Evolutionary conservation across 2,797 vertebrate genomes (phyloP).

Genomic region (Myripristis murdjan): DNA sequence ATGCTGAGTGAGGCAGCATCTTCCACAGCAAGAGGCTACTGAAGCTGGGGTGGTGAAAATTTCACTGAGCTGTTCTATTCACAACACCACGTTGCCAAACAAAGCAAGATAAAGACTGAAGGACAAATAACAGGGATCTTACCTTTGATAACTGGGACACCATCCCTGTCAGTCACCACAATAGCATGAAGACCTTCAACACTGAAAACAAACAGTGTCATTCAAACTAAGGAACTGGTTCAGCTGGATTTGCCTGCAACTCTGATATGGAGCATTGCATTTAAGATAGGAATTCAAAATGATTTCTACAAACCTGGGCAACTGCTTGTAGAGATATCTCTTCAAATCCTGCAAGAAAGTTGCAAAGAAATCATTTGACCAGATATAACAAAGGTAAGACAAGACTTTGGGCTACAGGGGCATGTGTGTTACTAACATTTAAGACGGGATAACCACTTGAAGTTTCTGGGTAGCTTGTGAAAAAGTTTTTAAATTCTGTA

Average conservation of each 20-base stretch:
- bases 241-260: background rate
- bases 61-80: too few relatives aligned
- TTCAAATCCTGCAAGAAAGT: constrained; percentile 89
- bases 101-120: background rate
- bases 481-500: too few relatives aligned
- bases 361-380: too few relatives aligned
- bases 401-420: too few relatives aligned
- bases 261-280: too few relatives aligned
- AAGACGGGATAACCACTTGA: too few relatives aligned
- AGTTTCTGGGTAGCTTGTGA: too few relatives aligned
- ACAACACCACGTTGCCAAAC: background rate
- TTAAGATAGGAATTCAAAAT: background rate
- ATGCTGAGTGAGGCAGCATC: too few relatives aligned
- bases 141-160: constrained; percentile 98
- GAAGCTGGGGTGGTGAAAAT: too few relatives aligned
- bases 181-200: constrained; percentile 97
- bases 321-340: constrained; percentile 94
- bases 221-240: background rate
- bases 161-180: constrained; percentile 95
- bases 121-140: constrained; percentile 34
- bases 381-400: too few relatives aligned
- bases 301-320: constrained; percentile 88
- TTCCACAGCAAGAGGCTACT: too few relatives aligned
- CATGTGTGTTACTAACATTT: too few relatives aligned
- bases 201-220: constrained; percentile 68